Evolutionary conservation across 2,888 invertebrate genomes (phyloP).

Genomic region (Automeris io): DNA sequence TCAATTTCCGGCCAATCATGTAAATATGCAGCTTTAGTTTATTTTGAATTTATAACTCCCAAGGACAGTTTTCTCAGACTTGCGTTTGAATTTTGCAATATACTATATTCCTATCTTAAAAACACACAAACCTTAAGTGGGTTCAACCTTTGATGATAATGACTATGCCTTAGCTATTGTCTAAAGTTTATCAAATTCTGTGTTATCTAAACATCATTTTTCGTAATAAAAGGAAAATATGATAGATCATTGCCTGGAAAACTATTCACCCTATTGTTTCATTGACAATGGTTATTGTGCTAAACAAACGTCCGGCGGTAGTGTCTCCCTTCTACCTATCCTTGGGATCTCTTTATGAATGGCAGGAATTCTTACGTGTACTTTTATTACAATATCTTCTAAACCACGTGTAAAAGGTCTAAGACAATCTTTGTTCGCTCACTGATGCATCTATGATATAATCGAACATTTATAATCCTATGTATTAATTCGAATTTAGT

Average conservation of each 20-base stretch:
- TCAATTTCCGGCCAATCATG: too few relatives aligned
- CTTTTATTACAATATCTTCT: too few relatives aligned
- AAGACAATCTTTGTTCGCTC: too few relatives aligned
- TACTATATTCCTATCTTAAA: neutral
- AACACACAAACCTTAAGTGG: neutral
- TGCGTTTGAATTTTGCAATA: neutral
- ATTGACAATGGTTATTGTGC: conserved; percentile 41
- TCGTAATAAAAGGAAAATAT: conserved; percentile 1
- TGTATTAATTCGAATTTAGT: too few relatives aligned
- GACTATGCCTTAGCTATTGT: too few relatives aligned
- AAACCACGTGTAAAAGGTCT: too few relatives aligned
- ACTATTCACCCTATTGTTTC: conserved; percentile 37
- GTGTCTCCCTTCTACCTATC: conserved; percentile 25
- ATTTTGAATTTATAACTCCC: too few relatives aligned
- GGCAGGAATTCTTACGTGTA: conserved; percentile 13
- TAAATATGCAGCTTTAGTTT: too few relatives aligned
- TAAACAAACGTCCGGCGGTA: conserved; percentile 22
- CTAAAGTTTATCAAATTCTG: too few relatives aligned
- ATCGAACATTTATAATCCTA: too few relatives aligned
- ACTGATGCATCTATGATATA: too few relatives aligned
- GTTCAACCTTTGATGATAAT: neutral
- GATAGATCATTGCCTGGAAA: neutral
- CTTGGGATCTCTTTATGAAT: conserved; percentile 16
- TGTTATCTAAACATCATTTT: too few relatives aligned
- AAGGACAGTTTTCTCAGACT: neutral